Conservation (phyloP, 2,888 invertebrate genomes). For the Parascotia fuliginaria region DNA sequence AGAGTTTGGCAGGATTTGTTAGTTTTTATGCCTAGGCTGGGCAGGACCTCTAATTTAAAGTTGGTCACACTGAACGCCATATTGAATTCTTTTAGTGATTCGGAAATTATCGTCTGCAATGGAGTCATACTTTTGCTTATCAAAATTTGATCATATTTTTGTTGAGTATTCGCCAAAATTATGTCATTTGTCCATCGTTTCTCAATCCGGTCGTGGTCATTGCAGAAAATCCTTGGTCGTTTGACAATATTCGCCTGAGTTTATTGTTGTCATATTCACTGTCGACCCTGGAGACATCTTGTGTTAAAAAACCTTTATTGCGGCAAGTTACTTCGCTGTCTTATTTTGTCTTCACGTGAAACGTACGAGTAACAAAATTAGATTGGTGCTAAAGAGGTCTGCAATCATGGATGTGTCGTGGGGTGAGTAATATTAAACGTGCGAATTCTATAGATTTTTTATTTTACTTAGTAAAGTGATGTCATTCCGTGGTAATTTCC, state of each 20-base stretch:
- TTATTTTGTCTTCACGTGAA: constrained; percentile 78
- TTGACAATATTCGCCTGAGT: constrained; percentile 81
- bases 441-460: constrained; percentile 44
- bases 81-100: constrained; percentile 74
- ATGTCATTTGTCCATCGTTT: constrained; percentile 80
- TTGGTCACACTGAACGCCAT: constrained; percentile 69
- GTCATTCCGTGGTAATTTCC: constrained; percentile 70
- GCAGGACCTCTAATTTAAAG: no score
- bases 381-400: constrained; percentile 71
- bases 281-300: constrained; percentile 85
- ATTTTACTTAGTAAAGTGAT: constrained; percentile 43
- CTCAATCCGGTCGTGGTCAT: constrained; percentile 76
- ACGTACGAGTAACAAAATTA: constrained; percentile 73
- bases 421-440: constrained; percentile 81
- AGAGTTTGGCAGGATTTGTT: no score
- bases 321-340: constrained; percentile 69
- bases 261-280: constrained; percentile 69
- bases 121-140: constrained; percentile 83
- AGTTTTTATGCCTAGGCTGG: no score
- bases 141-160: constrained; percentile 79
- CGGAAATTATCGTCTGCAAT: constrained; percentile 83
- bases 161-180: constrained; percentile 81
- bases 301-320: constrained; percentile 78
- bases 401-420: constrained; percentile 89
- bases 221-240: constrained; percentile 81